Evolutionary conservation across 2,888 invertebrate genomes (phyloP).

Genomic region (Lumbricus terrestris): DNA sequence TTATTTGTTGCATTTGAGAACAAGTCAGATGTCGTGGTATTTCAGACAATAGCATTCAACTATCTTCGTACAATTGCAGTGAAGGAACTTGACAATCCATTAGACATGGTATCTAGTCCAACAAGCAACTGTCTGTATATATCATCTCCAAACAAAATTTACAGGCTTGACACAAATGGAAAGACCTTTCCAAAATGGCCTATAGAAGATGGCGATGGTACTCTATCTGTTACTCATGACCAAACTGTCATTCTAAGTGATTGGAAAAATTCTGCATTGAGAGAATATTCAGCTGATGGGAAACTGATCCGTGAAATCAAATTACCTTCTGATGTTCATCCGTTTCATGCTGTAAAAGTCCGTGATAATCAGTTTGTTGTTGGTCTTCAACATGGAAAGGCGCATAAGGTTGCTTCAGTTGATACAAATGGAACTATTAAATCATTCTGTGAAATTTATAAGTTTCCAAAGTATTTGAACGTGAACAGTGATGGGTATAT

Average conservation of each 20-base stretch:
- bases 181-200: background rate
- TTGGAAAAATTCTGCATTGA: background rate
- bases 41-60: background rate
- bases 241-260: background rate
- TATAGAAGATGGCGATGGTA: background rate
- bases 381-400: background rate
- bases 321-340: background rate
- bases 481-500: constrained; percentile 3
- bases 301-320: background rate
- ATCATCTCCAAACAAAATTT: background rate
- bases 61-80: background rate
- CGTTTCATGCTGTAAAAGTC: background rate
- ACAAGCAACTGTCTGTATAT: background rate
- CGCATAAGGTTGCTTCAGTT: background rate
- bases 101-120: background rate
- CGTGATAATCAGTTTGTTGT: background rate
- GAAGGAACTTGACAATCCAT: background rate
- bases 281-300: background rate
- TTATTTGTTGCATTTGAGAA: background rate
- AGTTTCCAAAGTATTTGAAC: background rate
- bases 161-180: background rate
- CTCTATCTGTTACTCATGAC: background rate
- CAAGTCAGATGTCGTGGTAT: background rate
- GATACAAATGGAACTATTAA: background rate
- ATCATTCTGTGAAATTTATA: background rate